Percentiles rank a stretch among this genome's conserved stretches.
These are phyloP conservation scores for Mesorhabditis belari DNA, from an alignment of 2,888 invertebrate species.

Conservation along the genomic window DNA sequence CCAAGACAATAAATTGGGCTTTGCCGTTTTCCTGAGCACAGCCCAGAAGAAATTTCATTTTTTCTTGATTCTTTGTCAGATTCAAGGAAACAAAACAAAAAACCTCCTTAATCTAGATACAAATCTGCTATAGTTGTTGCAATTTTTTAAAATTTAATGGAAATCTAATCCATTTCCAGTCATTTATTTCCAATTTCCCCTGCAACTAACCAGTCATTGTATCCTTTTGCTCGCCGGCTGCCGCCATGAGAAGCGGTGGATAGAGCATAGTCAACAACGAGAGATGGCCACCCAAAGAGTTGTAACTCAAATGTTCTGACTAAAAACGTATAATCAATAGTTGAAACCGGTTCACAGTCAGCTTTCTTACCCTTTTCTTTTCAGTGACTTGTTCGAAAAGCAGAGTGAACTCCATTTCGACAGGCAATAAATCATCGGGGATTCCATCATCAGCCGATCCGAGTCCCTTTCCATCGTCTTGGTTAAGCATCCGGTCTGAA, in stretches of 20 bases:
- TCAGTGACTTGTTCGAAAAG: constrained; percentile 13
- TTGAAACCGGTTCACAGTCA: neutral
- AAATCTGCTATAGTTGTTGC: no score
- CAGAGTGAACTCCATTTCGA: constrained; percentile 26
- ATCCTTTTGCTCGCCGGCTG: neutral
- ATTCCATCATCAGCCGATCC: constrained; percentile 20
- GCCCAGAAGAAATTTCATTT: no score
- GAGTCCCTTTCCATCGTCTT: constrained; percentile 38
- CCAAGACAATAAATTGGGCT: no score
- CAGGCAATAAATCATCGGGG: constrained; percentile 28
- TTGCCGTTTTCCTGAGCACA: no score
- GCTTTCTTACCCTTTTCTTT: neutral
- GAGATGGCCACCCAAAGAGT: neutral
- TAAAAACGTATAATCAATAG: neutral
- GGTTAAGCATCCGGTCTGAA: constrained; percentile 32
- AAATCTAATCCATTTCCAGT: no score
- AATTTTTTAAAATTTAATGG: no score
- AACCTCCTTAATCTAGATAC: no score
- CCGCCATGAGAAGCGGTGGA: neutral
- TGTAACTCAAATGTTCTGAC: neutral
- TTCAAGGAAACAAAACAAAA: no score
- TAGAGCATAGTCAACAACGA: neutral
- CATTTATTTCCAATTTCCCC: no score
- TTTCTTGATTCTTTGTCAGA: no score
- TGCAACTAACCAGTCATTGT: no score